Conservation (phyloP, 2,888 invertebrate genomes). For the Spilosoma lubricipeda region DNA sequence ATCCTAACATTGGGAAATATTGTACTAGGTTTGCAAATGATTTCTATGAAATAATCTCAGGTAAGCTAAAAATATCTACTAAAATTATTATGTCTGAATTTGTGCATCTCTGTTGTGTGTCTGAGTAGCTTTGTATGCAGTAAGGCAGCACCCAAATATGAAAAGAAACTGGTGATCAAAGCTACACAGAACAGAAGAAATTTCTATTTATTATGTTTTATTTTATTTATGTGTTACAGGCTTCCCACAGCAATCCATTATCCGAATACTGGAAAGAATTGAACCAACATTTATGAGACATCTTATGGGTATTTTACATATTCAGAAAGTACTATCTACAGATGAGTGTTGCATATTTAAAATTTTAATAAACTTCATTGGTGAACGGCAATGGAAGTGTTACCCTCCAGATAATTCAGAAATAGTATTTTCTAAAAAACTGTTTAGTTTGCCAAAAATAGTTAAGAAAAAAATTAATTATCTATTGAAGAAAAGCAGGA, state of each 20-base stretch:
- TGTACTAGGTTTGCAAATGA: constrained; percentile 67
- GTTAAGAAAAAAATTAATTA: constrained; percentile 56
- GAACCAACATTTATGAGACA: constrained; percentile 74
- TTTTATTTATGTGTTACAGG: constrained; percentile 68
- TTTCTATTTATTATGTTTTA: not conserved
- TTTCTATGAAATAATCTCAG: constrained; percentile 72
- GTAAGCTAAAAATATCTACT: constrained; percentile 46
- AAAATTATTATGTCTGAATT: no score
- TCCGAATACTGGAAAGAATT: constrained; percentile 69
- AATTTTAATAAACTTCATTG: constrained; percentile 64
- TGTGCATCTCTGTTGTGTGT: no score
- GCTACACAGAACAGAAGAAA: not conserved
- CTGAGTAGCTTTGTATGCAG: no score
- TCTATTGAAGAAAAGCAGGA: constrained; percentile 57
- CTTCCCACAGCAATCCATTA: constrained; percentile 65
- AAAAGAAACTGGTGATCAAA: not conserved
- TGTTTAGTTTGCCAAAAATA: constrained; percentile 51
- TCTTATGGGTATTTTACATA: constrained; percentile 62
- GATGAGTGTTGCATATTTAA: constrained; percentile 63
- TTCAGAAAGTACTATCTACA: constrained; percentile 59
- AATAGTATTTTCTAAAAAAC: constrained; percentile 49
- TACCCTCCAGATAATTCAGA: constrained; percentile 50
- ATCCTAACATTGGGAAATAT: constrained; percentile 71
- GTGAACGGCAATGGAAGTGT: constrained; percentile 59
- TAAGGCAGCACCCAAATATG: no score